Percentiles rank a stretch among this genome's conserved stretches.
phyloP scores from a whole-genome alignment of 2,888 invertebrate genomes.

The Idaea straminata region DNA sequence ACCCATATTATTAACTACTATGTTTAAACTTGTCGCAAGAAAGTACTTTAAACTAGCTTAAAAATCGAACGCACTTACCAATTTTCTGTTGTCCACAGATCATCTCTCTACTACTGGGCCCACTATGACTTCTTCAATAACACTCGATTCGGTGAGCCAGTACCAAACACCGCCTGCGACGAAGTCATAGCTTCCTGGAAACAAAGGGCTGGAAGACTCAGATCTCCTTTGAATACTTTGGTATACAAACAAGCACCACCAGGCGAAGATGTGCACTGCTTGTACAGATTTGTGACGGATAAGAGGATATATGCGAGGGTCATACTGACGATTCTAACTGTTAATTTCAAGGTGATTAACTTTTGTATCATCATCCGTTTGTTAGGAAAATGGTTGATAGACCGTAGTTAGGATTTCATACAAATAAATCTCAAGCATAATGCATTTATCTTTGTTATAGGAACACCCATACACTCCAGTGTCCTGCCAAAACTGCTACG shows the following conservation, averaged over 20 bases:
- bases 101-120: conserved; percentile 96
- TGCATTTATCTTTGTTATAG: conserved; percentile 52
- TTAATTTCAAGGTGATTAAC: conserved; percentile 86
- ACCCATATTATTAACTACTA: conserved; percentile 9
- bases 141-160: conserved; percentile 90
- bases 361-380: too few relatives aligned
- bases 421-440: neutral
- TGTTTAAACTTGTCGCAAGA: conserved; percentile 7
- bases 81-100: conserved; percentile 61
- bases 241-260: conserved; percentile 90
- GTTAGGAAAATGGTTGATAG: conserved; percentile 32
- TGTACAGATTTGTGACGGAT: conserved; percentile 92
- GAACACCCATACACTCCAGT: conserved; percentile 89
- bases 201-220: conserved; percentile 85
- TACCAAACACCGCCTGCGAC: conserved; percentile 90
- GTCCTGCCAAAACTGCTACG: conserved; percentile 91
- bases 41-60: neutral
- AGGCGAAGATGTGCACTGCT: conserved; percentile 87
- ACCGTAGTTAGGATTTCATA: conserved; percentile 1
- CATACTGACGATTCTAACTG: conserved; percentile 86
- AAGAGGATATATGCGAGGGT: conserved; percentile 90
- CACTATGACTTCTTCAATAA: conserved; percentile 97
- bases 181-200: conserved; percentile 94
- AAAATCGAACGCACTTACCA: neutral
- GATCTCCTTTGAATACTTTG: conserved; percentile 92